These are phyloP conservation scores for Vanessa cardui DNA, from an alignment of 2,888 invertebrate genomes.

Conservation along the genomic window DNA sequence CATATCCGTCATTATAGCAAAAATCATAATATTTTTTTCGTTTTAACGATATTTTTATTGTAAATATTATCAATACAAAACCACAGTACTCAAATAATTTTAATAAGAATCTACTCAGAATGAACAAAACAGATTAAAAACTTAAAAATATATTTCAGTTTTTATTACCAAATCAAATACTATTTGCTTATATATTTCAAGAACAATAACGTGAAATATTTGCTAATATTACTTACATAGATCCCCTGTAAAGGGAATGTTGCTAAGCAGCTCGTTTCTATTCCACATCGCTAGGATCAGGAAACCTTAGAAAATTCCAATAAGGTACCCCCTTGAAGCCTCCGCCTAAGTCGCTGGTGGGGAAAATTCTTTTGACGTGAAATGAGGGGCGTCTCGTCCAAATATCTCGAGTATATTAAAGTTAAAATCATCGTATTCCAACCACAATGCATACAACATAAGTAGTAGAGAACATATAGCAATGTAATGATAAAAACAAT, in stretches of 20 bases:
- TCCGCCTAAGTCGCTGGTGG: background rate
- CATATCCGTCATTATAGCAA: no score
- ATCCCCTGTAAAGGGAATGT: conserved; percentile 28
- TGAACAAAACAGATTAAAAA: background rate
- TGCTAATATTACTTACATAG: background rate
- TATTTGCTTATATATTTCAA: background rate
- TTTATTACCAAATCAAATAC: background rate
- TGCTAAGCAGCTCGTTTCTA: conserved; percentile 41
- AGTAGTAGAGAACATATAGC: no score
- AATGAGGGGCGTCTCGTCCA: background rate
- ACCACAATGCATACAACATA: no score
- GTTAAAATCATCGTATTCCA: background rate
- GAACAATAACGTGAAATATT: background rate
- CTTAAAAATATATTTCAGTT: background rate
- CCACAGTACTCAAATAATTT: no score
- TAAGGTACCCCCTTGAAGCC: conserved; percentile 1
- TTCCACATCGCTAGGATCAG: conserved; percentile 33
- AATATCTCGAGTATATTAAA: background rate
- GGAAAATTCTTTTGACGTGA: conserved; percentile 1
- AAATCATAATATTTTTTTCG: no score
- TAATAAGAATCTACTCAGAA: no score
- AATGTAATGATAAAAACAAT: no score
- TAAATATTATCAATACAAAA: no score
- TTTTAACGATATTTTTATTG: no score
- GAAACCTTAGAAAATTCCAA: conserved; percentile 31